Percentiles rank a stretch among this genome's conserved stretches.
phyloP scores from a whole-genome alignment of 2,797 vertebrate species.

The Anguilla anguilla region DNA sequence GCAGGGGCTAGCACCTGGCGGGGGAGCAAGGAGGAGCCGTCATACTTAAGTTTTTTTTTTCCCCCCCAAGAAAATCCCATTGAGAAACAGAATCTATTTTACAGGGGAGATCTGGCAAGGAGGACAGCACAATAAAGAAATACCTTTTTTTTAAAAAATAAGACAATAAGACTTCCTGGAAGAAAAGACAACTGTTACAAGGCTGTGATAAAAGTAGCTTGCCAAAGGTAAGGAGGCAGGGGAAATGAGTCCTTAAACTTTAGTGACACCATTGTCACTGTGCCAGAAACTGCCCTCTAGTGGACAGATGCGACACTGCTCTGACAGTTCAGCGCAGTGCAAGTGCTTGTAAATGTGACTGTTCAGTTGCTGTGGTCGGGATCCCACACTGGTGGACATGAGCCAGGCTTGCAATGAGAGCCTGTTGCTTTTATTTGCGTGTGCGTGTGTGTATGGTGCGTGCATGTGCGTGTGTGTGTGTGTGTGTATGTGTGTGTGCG shows the following conservation, averaged over 20 bases:
- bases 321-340: background rate
- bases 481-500: background rate
- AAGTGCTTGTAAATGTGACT: background rate
- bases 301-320: constrained; percentile 30
- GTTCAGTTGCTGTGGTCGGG: background rate
- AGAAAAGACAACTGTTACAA: background rate
- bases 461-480: background rate
- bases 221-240: background rate
- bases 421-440: background rate
- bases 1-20: constrained; percentile 81
- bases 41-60: background rate
- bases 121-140: background rate
- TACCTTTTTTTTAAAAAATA: background rate
- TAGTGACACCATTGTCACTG: background rate
- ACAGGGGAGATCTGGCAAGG: too few species aligned
- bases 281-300: constrained; percentile 40
- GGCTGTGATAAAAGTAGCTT: background rate
- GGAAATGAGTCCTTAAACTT: background rate
- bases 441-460: background rate
- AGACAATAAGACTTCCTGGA: background rate
- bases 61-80: background rate
- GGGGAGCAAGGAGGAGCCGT: background rate
- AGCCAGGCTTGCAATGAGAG: too few species aligned
- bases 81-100: background rate
- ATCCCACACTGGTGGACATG: background rate